Conservation (phyloP, 37 sponge, comb jelly and placozoan species). For the Halichondria panicea region DNA sequence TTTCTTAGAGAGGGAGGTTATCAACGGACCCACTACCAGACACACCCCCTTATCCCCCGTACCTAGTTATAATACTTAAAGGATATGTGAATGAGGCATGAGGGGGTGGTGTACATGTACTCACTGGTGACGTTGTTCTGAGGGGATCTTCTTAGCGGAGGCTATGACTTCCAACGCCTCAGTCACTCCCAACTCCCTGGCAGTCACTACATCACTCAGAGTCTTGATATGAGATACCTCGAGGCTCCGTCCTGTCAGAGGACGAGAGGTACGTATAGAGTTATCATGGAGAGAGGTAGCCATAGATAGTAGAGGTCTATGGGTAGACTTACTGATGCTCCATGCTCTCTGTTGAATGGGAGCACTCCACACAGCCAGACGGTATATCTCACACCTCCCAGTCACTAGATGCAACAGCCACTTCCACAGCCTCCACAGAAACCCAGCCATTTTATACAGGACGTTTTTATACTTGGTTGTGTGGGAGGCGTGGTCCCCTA, state of each 20-base stretch:
- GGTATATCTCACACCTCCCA: constrained; percentile 63
- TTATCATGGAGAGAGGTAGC: background rate
- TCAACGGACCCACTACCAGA: too few species aligned
- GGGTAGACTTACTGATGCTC: constrained; percentile 32
- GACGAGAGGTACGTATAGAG: background rate
- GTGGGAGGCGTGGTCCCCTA: too few species aligned
- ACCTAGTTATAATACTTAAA: too few species aligned
- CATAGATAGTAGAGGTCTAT: background rate
- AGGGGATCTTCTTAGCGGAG: background rate
- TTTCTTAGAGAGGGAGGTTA: too few species aligned
- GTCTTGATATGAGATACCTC: background rate
- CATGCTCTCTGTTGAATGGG: constrained; percentile 28
- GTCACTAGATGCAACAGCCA: constrained; percentile 63
- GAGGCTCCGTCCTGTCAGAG: constrained; percentile 1
- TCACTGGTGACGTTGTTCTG: background rate
- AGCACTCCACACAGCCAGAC: constrained; percentile 15
- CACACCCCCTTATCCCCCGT: too few species aligned
- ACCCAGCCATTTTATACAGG: too few species aligned
- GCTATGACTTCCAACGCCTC: too few species aligned
- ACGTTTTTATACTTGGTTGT: too few species aligned
- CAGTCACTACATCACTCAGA: background rate
- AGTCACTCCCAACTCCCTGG: too few species aligned
- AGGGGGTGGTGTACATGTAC: too few species aligned
- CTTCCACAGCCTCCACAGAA: constrained; percentile 72
- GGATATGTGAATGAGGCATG: too few species aligned